These are phyloP conservation scores for Polypedilum pembai DNA, from an alignment of 1,140 invertebrate species.

Conservation along the genomic window DNA sequence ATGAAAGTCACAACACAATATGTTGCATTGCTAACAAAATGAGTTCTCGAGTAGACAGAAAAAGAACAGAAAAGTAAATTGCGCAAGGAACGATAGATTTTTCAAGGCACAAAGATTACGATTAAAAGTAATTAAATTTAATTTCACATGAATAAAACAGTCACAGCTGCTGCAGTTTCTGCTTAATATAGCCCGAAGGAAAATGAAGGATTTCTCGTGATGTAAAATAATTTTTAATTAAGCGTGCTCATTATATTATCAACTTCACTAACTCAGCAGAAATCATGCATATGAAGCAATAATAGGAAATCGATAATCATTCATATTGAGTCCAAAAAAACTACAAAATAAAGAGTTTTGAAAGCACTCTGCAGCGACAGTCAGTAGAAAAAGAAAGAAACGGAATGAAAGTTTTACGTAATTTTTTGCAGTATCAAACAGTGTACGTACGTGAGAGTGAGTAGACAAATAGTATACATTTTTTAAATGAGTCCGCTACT, in stretches of 20 bases:
- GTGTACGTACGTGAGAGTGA: background rate
- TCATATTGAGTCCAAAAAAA: background rate
- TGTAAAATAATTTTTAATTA: too few relatives aligned
- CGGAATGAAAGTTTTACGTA: slow-evolving; percentile 12
- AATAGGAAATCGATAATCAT: slow-evolving; percentile 14
- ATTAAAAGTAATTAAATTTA: slow-evolving; percentile 4
- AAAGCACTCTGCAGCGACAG: background rate
- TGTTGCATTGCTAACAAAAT: too few relatives aligned
- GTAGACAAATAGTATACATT: slow-evolving; percentile 26
- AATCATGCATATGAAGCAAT: background rate
- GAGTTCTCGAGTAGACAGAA: background rate
- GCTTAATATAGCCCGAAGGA: background rate
- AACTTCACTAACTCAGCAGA: background rate
- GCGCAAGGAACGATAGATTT: background rate
- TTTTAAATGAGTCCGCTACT: slow-evolving; percentile 38
- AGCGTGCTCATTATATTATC: too few relatives aligned
- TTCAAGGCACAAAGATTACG: background rate
- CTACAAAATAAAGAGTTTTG: background rate
- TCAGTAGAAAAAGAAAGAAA: background rate
- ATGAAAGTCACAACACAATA: too few relatives aligned
- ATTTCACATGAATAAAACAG: background rate
- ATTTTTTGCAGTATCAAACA: background rate
- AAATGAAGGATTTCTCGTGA: background rate
- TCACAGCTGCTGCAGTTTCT: background rate
- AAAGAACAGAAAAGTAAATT: background rate